Evolutionary conservation across 2,888 invertebrate species (phyloP), one percentile per base, ranked within the genome.

Genomic region (Horisme vitalbata): DNA sequence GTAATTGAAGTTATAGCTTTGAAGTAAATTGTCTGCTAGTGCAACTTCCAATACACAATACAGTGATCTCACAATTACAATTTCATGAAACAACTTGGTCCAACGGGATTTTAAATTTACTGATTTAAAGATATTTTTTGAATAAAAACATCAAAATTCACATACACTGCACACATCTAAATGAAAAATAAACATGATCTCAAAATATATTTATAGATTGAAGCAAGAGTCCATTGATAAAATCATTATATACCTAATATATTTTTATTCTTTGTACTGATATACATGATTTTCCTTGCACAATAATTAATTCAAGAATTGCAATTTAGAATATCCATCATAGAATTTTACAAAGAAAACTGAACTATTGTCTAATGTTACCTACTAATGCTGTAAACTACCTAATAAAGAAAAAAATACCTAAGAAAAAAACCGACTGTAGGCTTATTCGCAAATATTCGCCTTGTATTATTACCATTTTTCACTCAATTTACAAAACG

Each of bases 211-310:
- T 75, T 68, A 66, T 69, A 70, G 38, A 20, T 66, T 68, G 68
- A 79, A 81, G 74, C 77, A 70, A 75, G 74, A 69, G 47, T 74
- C 55, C 68, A 68, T 73, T 68, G 64, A 71, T 70, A 71, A 73
- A 68, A 68, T 67, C 57, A 59, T 18, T 18, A 18, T n/a, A 53
- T 57, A 57, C 62, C 57, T 61, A 64, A 69, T 68, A 57, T 41
- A 63, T 63, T 68, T 66, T 75, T 74, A 78, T 75, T 79, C 76
- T 86, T 87, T 87, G 87, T 87, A 87, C 87, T 87, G 83, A 87
- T 85, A 83, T 83, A 85, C 79, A 85, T 79, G 75, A 77, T 78
- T 77, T 75, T n/a, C n/a, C n/a, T n/a, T n/a, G n/a, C n/a, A n/a
- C n/a, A n/a, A n/a, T n/a, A n/a, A n/a, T n/a, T n/a, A n/a, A n/a